phyloP scores from a whole-genome alignment of 2,113 vertebrate genomes.

The Asarcornis scutulata region DNA sequence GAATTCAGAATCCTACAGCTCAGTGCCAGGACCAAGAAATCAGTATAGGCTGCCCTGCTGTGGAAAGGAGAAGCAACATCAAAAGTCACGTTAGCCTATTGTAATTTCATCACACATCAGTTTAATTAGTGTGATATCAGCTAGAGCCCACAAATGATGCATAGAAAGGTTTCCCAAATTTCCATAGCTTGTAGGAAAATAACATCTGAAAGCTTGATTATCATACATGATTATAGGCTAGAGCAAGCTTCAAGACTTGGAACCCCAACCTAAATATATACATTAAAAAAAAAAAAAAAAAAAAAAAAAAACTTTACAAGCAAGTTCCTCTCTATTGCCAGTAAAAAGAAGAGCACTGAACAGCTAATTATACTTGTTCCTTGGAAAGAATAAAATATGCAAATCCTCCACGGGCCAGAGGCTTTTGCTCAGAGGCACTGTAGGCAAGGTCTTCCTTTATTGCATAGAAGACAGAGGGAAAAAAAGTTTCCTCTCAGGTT shows the following conservation, averaged over 20 bases:
- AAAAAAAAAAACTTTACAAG: neutral
- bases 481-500: neutral
- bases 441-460: neutral
- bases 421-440: neutral
- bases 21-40: neutral
- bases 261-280: rapidly evolving
- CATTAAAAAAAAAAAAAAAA: neutral
- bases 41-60: neutral
- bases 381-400: neutral
- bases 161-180: neutral
- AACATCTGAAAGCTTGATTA: neutral
- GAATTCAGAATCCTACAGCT: neutral
- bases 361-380: neutral
- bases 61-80: neutral
- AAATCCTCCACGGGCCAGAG: neutral
- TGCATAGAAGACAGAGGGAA: neutral
- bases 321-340: neutral
- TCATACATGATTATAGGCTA: neutral
- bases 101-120: neutral
- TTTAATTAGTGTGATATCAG: neutral
- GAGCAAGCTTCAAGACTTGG: neutral
- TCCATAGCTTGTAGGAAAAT: neutral
- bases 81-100: neutral
- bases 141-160: slow-evolving; percentile 1
- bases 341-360: neutral